Base-by-base conservation (phyloP, 2,797 vertebrate genomes). In the Alca torda region DNA sequence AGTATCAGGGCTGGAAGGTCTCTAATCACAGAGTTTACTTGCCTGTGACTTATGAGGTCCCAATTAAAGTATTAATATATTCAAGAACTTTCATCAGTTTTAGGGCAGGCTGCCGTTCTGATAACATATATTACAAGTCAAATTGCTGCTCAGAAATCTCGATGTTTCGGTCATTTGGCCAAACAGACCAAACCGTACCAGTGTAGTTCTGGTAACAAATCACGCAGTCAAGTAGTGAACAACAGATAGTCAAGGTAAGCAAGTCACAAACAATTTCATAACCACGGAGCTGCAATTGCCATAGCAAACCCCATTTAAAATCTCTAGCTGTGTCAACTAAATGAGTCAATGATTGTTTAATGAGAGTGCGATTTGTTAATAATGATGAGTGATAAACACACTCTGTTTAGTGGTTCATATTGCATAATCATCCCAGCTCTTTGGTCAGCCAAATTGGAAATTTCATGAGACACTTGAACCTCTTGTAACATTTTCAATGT, bases 231-330 rank as follows among this genome's bases (percentile, higher is more conserved):
- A 50, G 45, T 17, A 60, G 24, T 8, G 15, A 79, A 81, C 54
- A 73, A 56, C 10, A 81, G 43, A 56, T 41, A 54, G 16, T 43
- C 61, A 90, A 90, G 45, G n/a, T 80, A 61, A 90, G 8, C 25
- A 89, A 79, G 65, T 76, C 67, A 87, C 46, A 93, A 86, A 87
- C 59, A 77, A 80, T 79, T 92, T 90, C 59, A 59, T 74, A 95
- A 92, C 25, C 37, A 48, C 26, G 25, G 59, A 69, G 35, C 39
- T 84, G 25, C 41, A 87, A 51, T 37, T 84, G 31, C 35, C 67
- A 37, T 56, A 74, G 46, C 24, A 73, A 89, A 46, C 51, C 60
- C 15, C 28, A 56, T 83, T 93, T 70, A 59, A 88, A 92, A 63
- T 76, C 59, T 82, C 59, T 89, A 37, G 8, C 35, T 93, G 16